Conservation (phyloP, 2,797 vertebrate species). For the Coluber constrictor region DNA sequence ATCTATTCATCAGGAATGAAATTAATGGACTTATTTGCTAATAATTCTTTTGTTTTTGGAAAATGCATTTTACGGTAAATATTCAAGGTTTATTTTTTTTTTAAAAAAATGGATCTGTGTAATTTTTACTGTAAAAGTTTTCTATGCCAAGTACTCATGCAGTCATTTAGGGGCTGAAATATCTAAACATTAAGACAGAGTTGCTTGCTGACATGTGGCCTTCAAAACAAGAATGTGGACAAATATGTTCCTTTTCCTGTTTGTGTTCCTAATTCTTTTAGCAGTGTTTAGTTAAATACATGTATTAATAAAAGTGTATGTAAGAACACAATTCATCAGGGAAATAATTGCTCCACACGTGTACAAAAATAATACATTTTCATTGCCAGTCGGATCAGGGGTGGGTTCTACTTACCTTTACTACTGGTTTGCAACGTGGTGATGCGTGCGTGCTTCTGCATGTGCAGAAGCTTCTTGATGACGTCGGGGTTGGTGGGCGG, state of each 20-base stretch:
- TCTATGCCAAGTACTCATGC: constrained; percentile 20
- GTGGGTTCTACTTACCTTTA: no score
- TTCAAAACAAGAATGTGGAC: background rate
- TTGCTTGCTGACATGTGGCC: constrained; percentile 18
- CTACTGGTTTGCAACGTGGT: no score
- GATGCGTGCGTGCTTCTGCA: no score
- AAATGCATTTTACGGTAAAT: constrained; percentile 27
- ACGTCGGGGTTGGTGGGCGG: no score
- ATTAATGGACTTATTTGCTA: constrained; percentile 60
- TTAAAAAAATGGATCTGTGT: background rate
- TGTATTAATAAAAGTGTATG: background rate
- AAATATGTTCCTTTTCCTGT: background rate
- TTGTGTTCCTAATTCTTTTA: background rate
- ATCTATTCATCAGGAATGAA: constrained; percentile 75
- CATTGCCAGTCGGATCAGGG: background rate
- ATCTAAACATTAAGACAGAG: constrained; percentile 16
- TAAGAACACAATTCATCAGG: background rate
- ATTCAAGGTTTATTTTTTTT: background rate
- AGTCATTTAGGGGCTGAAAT: constrained; percentile 17
- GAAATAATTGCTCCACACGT: background rate
- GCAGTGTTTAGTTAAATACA: constrained; percentile 12
- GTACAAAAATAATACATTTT: background rate
- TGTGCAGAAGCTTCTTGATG: no score
- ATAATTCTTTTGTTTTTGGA: constrained; percentile 47
- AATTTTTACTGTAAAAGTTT: constrained; percentile 14